Evolutionary conservation across 2,113 vertebrate genomes (phyloP), one percentile per base, ranked within the genome.

Genomic region (Mormoops blainvillei): DNA sequence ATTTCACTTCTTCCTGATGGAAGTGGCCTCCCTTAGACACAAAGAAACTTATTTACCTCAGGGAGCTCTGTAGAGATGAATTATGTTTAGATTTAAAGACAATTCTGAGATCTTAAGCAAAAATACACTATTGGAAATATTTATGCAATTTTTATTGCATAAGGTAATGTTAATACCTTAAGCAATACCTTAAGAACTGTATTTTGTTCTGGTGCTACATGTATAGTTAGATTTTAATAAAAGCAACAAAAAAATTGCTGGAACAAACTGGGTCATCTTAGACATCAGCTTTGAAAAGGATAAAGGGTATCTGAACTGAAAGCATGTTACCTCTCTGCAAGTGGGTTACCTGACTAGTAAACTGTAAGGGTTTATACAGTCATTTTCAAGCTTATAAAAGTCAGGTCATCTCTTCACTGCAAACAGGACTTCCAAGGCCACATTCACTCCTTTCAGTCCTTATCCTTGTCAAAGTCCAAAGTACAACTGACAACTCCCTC

Each of bases 161-260:
- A 95, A 97, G 95, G 96, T 97, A 78, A n/a, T n/a, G n/a, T n/a
- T n/a, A n/a, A n/a, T n/a, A n/a, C n/a, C n/a, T n/a, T n/a, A n/a
- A n/a, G n/a, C n/a, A n/a, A n/a, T n/a, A n/a, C n/a, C n/a, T n/a
- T n/a, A n/a, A n/a, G n/a, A n/a, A n/a, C 13, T 96, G 54, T 95
- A 67, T 97, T 67, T 84, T 61, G 7, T 67, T 82, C 52, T 73
- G 67, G 12, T n/a, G 70, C 28, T 95, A 96, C 95, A 89, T 78
- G 85, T 87, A 94, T 48, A 81, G 84, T 97, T 94, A 95, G 81
- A 97, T 77, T 80, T 95, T 74, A 97, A 97, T 96, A 97, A 96
- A 58, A 95, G 96, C 94, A 96, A 71, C 52, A 81, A 19, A 94
- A 50, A 95, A 95, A 96, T 97, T 97, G 73, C 90, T 96, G 91